Evolutionary conservation across 2,797 vertebrate genomes (phyloP), one percentile per base, ranked within the genome.

Genomic region (Melopsittacus undulatus): DNA sequence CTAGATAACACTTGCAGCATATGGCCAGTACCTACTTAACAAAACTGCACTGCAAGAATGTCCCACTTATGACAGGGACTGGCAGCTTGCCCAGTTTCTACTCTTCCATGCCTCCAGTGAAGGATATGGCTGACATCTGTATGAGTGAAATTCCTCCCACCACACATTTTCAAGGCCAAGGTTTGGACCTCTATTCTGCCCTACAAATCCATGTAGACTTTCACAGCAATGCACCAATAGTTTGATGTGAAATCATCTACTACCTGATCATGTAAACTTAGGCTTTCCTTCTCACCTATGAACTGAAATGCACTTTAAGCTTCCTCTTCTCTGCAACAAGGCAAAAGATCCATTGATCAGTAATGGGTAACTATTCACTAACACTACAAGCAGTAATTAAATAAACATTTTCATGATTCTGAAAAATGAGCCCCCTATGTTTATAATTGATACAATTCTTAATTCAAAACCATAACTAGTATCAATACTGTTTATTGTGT

Each of bases 281-380:
- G 84, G 15, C 12, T 76, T 52, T 38, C 24, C 34, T 61, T 57
- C 68, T 76, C 57, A 57, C 40, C n/a, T 75, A 68, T 48, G 38
- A 90, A 56, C 52, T 57, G 12, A 70, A 62, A 43, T 52, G 29
- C 36, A 89, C 42, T 49, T 82, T 88, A 94, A 69, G 38, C 49
- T 22, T 73, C 43, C 69, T 90, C 75, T 91, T 82, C 62, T 66
- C 45, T 22, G 27, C 48, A 57, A 27, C 45, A 64, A 40, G 66
- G n/a, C 54, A 83, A 85, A 48, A 87, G 89, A 94, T 82, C 34
- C 77, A 83, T 54, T 91, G 66, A 94, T 88, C 52, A 85, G 29
- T 54, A 84, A 90, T 63, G 12, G 90, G 40, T 45, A 92, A 86
- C 42, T 91, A 79, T 80, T 88, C 87, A 49, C 48, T 82, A 87